Percentiles rank a stretch among this genome's conserved stretches.
Conservation (phyloP, 2,113 vertebrate genomes). For the Corythoichthys intestinalis region DNA sequence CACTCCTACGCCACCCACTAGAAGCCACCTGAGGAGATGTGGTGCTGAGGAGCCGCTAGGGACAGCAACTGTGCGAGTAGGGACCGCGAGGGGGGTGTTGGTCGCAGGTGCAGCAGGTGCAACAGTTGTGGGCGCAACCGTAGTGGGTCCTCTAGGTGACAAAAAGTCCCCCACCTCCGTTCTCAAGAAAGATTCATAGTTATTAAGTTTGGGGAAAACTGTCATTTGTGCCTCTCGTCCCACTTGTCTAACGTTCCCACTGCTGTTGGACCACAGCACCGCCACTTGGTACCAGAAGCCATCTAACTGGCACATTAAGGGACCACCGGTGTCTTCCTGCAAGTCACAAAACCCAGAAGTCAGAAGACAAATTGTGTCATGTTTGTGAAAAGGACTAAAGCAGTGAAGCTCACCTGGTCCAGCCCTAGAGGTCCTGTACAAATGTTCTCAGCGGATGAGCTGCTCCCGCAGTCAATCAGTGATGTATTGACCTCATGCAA, state of each 20-base stretch:
- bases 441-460: background rate
- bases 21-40: background rate
- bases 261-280: conserved; percentile 13
- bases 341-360: too few relatives aligned
- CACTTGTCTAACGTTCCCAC: background rate
- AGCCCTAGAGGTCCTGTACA: conserved; percentile 38
- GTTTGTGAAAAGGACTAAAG: too few relatives aligned
- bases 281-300: conserved; percentile 48
- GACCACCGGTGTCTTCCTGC: conserved; percentile 51
- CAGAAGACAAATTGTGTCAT: too few relatives aligned
- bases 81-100: too few relatives aligned
- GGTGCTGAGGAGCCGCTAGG: too few relatives aligned
- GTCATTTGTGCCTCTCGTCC: background rate
- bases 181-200: background rate
- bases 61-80: too few relatives aligned
- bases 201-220: conserved; percentile 1
- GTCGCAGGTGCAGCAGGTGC: too few relatives aligned
- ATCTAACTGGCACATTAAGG: conserved; percentile 46
- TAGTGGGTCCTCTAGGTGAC: conserved; percentile 1
- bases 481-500: conserved; percentile 50
- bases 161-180: conserved; percentile 3
- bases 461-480: conserved; percentile 27
- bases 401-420: conserved; percentile 43
- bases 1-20: background rate
- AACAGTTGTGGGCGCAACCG: background rate